phyloP scores from a whole-genome alignment of 2,113 vertebrate species.

The Syngnathoides biaculeatus region DNA sequence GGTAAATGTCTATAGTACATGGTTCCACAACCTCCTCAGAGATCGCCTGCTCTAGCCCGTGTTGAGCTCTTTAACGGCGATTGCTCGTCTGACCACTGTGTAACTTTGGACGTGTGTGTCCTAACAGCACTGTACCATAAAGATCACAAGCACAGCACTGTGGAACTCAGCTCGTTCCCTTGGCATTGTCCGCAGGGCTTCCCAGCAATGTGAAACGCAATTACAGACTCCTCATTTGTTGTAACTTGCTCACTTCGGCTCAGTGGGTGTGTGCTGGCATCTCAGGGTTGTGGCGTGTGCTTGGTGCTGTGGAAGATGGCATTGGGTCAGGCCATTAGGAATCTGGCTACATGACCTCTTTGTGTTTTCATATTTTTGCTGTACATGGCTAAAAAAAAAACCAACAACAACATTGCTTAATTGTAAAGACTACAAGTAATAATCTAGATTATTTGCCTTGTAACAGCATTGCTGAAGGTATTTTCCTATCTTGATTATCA shows the following conservation, averaged over 20 bases:
- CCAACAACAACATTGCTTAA: background rate
- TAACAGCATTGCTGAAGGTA: constrained; percentile 13
- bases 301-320: constrained; percentile 24
- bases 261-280: constrained; percentile 36
- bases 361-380: constrained; percentile 4
- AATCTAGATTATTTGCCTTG: background rate
- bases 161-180: constrained; percentile 39
- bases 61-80: constrained; percentile 24
- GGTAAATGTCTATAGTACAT: background rate
- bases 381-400: background rate
- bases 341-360: constrained; percentile 1
- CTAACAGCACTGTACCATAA: constrained; percentile 41
- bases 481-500: constrained; percentile 22
- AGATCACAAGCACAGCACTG: constrained; percentile 31
- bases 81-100: constrained; percentile 35
- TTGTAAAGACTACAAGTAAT: background rate
- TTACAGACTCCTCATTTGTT: constrained; percentile 59
- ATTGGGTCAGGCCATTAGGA: constrained; percentile 22
- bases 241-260: constrained; percentile 48
- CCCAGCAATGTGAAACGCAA: constrained; percentile 50
- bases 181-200: constrained; percentile 45
- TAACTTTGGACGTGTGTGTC: constrained; percentile 32
- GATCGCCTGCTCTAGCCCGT: constrained; percentile 14
- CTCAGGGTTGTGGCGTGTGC: constrained; percentile 21
- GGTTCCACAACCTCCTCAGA: constrained; percentile 3